A percentile compares a stretch with the other conserved stretches of the same genome.
phyloP scores from a whole-genome alignment of 2,797 vertebrate genomes.

The Glyptemys insculpta region DNA sequence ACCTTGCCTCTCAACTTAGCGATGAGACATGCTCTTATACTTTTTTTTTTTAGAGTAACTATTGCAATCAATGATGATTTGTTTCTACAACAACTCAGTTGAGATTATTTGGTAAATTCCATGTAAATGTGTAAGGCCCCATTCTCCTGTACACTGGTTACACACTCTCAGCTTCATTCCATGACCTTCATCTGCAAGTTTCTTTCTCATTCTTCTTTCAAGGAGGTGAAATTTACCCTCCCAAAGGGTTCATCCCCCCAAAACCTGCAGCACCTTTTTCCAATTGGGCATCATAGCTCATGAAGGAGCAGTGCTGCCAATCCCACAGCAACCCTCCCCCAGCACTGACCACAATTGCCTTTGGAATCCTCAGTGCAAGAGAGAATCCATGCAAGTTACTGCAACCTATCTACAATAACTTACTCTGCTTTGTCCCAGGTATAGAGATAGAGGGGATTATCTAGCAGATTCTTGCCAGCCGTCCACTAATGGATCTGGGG shows the following conservation, averaged over 20 bases:
- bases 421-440: accelerated
- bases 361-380: neutral
- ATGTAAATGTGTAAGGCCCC: neutral
- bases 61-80: neutral
- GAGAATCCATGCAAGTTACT: neutral
- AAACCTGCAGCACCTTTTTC: accelerated
- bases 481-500: neutral
- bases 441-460: accelerated
- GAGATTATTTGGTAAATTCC: neutral
- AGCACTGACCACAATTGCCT: neutral
- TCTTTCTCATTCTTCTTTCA: neutral
- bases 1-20: neutral
- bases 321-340: neutral
- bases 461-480: neutral
- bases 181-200: neutral
- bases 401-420: neutral
- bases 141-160: neutral
- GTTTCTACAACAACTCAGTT: neutral
- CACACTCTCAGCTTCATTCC: neutral
- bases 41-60: neutral
- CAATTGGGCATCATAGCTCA: accelerated
- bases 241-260: accelerated
- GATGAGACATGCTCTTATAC: neutral
- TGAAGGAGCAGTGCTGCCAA: neutral
- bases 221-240: accelerated